Conservation (phyloP, 2,888 invertebrate genomes). For the Ornithoptera priamus region DNA sequence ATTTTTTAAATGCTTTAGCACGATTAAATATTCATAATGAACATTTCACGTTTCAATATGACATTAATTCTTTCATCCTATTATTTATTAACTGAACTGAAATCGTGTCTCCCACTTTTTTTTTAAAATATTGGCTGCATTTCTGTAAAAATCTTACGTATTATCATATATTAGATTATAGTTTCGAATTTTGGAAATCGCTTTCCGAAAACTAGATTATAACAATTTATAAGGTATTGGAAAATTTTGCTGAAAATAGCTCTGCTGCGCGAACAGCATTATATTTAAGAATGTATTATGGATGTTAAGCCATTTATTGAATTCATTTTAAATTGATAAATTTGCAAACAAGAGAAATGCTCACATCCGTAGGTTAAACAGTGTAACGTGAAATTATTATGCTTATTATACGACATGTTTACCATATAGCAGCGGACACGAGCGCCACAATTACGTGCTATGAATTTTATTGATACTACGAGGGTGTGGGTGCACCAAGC, state of each 20-base stretch:
- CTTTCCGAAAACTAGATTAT: too few species aligned
- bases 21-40: slow-evolving; percentile 3
- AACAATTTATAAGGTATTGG: too few species aligned
- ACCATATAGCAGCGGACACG: slow-evolving; percentile 45
- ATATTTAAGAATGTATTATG: background rate
- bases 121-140: too few species aligned
- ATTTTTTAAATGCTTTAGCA: slow-evolving; percentile 5
- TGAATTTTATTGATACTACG: slow-evolving; percentile 44
- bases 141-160: too few species aligned
- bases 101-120: background rate
- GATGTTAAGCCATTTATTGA: background rate
- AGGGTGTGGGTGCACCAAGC: slow-evolving; percentile 14
- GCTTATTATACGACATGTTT: slow-evolving; percentile 36
- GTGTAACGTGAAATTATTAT: slow-evolving; percentile 17
- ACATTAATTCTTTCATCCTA: background rate
- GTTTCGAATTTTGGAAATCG: too few species aligned
- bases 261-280: too few species aligned
- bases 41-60: slow-evolving; percentile 3
- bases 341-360: slow-evolving; percentile 9
- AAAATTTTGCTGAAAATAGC: too few species aligned
- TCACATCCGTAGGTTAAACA: background rate
- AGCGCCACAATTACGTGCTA: slow-evolving; percentile 47
- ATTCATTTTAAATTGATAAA: slow-evolving; percentile 15
- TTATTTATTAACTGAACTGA: background rate
- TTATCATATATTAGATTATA: too few species aligned